These are phyloP conservation scores for Leptinotarsa peninsularis DNA, from an alignment of 2,888 invertebrate genomes.

Conservation along the genomic window DNA sequence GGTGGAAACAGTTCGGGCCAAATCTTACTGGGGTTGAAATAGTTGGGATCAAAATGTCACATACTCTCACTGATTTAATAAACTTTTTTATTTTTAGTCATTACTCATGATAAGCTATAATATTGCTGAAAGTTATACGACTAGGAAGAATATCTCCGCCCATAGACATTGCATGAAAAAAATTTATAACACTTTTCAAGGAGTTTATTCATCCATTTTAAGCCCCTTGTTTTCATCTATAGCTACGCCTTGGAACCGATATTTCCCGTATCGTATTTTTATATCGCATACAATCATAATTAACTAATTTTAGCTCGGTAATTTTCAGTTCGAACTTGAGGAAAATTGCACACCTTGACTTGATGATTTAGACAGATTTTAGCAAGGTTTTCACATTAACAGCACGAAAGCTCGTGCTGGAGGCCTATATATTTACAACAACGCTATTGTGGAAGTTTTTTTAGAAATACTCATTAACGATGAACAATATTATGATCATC, in stretches of 20 bases:
- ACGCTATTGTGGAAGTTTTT: neutral
- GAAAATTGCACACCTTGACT: conserved; percentile 10
- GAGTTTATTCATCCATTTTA: neutral
- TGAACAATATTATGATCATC: neutral
- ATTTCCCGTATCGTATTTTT: neutral
- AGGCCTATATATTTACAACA: neutral
- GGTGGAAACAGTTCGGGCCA: no score
- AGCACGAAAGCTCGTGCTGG: neutral
- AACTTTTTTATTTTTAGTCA: no score
- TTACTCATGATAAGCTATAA: no score
- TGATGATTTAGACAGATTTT: conserved; percentile 1
- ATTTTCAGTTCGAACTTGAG: neutral
- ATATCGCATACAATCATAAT: neutral
- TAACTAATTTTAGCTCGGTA: neutral
- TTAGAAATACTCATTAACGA: neutral
- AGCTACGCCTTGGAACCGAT: neutral
- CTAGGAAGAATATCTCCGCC: no score
- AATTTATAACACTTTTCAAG: no score
- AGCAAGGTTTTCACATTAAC: neutral
- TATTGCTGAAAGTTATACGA: no score
- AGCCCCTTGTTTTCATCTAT: neutral
- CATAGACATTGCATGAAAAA: no score
- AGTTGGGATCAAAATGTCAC: no score
- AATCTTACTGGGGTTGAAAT: no score
- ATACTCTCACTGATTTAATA: no score